A percentile compares a stretch with the other conserved stretches of the same genome.
phyloP scores from a whole-genome alignment of 2,113 vertebrate genomes.

The Kobus ellipsiprymnus region DNA sequence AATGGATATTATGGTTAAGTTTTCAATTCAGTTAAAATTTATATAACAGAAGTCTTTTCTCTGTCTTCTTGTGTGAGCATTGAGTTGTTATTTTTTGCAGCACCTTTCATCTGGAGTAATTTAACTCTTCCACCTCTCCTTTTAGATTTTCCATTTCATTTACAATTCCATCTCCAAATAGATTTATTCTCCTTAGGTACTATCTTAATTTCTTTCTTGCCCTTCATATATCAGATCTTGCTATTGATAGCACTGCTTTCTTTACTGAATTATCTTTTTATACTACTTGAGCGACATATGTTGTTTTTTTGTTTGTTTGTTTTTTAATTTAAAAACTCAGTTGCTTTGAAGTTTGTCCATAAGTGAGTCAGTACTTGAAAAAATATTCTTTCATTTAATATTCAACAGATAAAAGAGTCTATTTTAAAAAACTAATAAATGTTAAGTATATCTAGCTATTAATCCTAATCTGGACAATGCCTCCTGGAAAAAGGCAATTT shows the following conservation, averaged over 20 bases:
- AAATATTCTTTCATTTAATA: not conserved
- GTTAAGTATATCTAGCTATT: not conserved
- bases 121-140: not conserved
- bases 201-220: not conserved
- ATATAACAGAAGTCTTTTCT: constrained; percentile 25
- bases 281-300: not conserved
- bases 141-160: not conserved
- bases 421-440: not conserved
- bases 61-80: not conserved
- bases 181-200: not conserved
- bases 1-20: constrained; percentile 17
- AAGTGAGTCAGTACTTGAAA: not conserved
- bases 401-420: not conserved
- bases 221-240: not conserved
- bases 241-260: not conserved
- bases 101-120: not conserved
- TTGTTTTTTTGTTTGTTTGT: not conserved
- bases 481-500: not conserved
- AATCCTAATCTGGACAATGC: not conserved
- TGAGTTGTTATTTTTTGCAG: not conserved
- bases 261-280: not conserved
- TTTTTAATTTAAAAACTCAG: not conserved
- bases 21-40: not conserved
- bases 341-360: not conserved
- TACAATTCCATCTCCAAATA: not conserved